phyloP scores from a whole-genome alignment of 2,888 invertebrate genomes.

The Pycnomerus fuliginosus region DNA sequence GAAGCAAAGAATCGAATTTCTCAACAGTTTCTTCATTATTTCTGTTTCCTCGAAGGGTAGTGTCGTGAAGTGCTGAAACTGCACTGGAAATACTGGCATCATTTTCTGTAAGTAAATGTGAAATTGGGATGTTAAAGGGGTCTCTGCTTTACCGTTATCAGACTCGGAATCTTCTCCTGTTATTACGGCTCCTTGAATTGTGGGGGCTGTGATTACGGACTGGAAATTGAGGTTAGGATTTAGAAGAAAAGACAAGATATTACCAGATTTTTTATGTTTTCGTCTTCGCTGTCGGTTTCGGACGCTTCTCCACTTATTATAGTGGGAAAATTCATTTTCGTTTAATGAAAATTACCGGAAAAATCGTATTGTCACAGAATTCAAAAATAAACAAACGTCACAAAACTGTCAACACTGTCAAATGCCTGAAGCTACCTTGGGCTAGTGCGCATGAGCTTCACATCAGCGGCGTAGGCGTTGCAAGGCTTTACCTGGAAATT shows the following conservation, averaged over 20 bases:
- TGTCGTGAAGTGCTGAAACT: slow-evolving; percentile 37
- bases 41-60: neutral
- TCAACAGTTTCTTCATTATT: slow-evolving; percentile 11
- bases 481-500: too few relatives aligned
- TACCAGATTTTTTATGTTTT: slow-evolving; percentile 27
- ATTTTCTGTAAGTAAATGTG: slow-evolving; percentile 38
- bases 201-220: slow-evolving; percentile 25
- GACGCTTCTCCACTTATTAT: slow-evolving; percentile 50
- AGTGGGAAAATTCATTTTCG: slow-evolving; percentile 39
- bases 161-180: slow-evolving; percentile 51
- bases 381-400: too few relatives aligned
- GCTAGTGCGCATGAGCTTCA: too few relatives aligned
- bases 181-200: slow-evolving; percentile 46
- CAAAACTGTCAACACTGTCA: too few relatives aligned
- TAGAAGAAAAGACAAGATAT: slow-evolving; percentile 9
- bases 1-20: slow-evolving; percentile 40
- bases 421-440: too few relatives aligned
- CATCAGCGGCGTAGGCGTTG: too few relatives aligned
- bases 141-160: slow-evolving; percentile 41
- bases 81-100: slow-evolving; percentile 43
- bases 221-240: too few relatives aligned
- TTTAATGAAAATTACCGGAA: too few relatives aligned
- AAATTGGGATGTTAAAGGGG: too few relatives aligned
- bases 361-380: too few relatives aligned
- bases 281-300: slow-evolving; percentile 52